Conservation (phyloP, 2,113 vertebrate genomes). For the Caretta caretta region DNA sequence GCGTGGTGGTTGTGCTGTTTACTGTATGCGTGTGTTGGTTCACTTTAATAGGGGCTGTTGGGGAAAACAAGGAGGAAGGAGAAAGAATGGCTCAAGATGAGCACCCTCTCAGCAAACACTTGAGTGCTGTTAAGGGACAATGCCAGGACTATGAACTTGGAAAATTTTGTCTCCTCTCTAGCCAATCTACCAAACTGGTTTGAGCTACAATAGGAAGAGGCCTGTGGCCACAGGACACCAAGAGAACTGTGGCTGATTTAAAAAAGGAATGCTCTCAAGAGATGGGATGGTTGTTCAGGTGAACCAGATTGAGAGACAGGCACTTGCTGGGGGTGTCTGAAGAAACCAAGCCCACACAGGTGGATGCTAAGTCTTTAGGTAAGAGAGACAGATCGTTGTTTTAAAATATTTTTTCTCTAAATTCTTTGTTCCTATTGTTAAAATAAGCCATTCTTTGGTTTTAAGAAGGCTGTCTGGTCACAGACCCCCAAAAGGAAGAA, state of each 20-base stretch:
- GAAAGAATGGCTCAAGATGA: not conserved
- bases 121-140: not conserved
- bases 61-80: not conserved
- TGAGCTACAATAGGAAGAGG: not conserved
- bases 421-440: not conserved
- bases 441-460: not conserved
- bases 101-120: not conserved
- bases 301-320: not conserved
- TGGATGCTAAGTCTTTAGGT: not conserved
- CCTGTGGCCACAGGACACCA: not conserved
- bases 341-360: not conserved
- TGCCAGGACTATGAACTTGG: not conserved
- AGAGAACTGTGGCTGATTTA: not conserved
- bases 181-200: not conserved
- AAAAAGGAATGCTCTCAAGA: not conserved
- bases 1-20: slow-evolving; percentile 4
- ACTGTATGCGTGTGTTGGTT: slow-evolving; percentile 35
- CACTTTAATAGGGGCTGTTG: slow-evolving; percentile 5
- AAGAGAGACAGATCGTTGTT: not conserved
- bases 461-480: not conserved
- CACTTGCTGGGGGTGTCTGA: not conserved
- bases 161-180: not conserved
- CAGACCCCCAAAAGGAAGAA: not conserved
- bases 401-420: not conserved
- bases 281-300: not conserved